Percentiles rank a stretch among this genome's conserved stretches.
These are phyloP conservation scores for Beroe forskalii DNA, from an alignment of 37 sponge, comb jelly and placozoan genomes.

Conservation along the genomic window DNA sequence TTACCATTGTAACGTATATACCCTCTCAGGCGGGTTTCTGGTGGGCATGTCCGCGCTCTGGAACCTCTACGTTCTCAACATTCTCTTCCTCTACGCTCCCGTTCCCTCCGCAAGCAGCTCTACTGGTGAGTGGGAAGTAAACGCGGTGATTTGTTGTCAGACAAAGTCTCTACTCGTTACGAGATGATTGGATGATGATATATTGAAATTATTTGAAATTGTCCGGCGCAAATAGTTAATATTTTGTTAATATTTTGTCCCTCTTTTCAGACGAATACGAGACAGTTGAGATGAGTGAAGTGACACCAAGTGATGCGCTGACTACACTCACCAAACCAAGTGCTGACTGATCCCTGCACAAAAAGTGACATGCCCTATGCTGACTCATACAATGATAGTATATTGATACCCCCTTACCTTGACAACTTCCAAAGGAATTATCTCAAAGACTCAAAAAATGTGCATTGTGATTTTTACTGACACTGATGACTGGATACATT, in stretches of 20 bases:
- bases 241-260: too few relatives aligned
- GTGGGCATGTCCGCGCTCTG: constrained; percentile 34
- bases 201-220: too few relatives aligned
- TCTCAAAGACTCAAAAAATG: too few relatives aligned
- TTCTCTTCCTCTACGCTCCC: constrained; percentile 60
- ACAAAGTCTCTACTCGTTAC: neutral
- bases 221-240: too few relatives aligned
- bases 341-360: neutral
- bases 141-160: neutral
- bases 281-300: constrained; percentile 56
- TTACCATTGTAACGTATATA: too few relatives aligned
- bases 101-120: neutral
- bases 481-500: too few relatives aligned
- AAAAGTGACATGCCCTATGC: neutral
- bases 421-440: too few relatives aligned
- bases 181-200: too few relatives aligned
- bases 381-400: too few relatives aligned
- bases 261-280: constrained; percentile 43
- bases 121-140: neutral
- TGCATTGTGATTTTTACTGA: too few relatives aligned
- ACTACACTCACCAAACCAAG: constrained; percentile 45
- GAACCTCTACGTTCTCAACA: constrained; percentile 63
- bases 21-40: constrained; percentile 47
- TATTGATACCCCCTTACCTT: too few relatives aligned
- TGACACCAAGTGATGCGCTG: neutral